Evolutionary conservation across 2,888 invertebrate genomes (phyloP).

Genomic region (Copidosoma aretas): DNA sequence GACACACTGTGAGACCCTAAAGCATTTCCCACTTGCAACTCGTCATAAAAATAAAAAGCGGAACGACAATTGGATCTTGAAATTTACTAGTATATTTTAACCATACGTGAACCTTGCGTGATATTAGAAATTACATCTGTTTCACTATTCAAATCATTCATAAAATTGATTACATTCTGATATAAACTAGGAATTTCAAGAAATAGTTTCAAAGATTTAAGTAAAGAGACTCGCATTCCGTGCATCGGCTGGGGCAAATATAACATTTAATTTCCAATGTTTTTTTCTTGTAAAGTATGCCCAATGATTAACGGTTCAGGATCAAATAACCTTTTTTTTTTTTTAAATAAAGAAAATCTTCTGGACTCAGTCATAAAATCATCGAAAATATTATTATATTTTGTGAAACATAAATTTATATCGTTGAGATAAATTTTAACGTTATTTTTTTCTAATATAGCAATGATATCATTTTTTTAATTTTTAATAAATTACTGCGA

Average conservation of each 20-base stretch:
- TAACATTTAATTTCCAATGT: neutral
- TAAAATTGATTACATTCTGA: conserved; percentile 16
- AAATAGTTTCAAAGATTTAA: conserved; percentile 27
- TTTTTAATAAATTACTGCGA: too few species aligned
- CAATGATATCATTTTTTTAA: too few species aligned
- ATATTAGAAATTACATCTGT: conserved; percentile 15
- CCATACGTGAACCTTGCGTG: neutral
- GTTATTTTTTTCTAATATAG: too few species aligned
- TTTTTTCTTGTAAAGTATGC: neutral
- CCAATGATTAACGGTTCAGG: neutral
- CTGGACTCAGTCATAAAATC: neutral
- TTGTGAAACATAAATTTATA: neutral
- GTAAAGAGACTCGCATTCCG: conserved; percentile 13
- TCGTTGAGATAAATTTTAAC: too few species aligned
- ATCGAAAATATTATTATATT: neutral
- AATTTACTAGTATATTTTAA: neutral
- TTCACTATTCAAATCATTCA: neutral
- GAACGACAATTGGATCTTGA: neutral
- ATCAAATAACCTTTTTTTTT: neutral
- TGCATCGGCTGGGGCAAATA: neutral
- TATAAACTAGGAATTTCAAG: conserved; percentile 31
- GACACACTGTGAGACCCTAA: neutral
- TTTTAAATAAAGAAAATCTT: neutral
- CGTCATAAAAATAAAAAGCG: conserved; percentile 1
- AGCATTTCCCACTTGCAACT: neutral